A percentile compares a stretch with the other conserved stretches of the same genome.
phyloP scores from a whole-genome alignment of 2,113 vertebrate species.

The Tiliqua scincoides region DNA sequence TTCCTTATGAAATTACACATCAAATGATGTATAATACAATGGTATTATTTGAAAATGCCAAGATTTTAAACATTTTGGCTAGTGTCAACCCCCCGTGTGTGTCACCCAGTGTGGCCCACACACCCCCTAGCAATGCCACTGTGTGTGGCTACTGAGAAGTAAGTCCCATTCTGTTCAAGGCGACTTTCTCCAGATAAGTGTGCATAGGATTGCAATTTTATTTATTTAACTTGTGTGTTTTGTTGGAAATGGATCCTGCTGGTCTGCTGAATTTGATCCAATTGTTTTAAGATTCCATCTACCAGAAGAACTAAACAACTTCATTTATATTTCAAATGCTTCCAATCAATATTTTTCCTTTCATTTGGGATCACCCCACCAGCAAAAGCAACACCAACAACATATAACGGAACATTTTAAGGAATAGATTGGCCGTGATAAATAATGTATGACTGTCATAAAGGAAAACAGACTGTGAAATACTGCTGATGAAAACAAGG shows the following conservation, averaged over 20 bases:
- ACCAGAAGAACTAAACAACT: slow-evolving; percentile 66
- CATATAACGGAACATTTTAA: slow-evolving; percentile 68
- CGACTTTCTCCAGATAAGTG: too few relatives aligned
- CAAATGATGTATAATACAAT: too few relatives aligned
- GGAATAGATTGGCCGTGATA: slow-evolving; percentile 58
- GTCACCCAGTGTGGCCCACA: too few relatives aligned
- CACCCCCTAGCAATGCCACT: too few relatives aligned
- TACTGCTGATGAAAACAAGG: slow-evolving; percentile 62
- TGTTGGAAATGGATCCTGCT: background rate
- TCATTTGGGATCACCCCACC: slow-evolving; percentile 57
- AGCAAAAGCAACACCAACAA: slow-evolving; percentile 48
- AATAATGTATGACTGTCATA: slow-evolving; percentile 71
- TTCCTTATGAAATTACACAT: too few relatives aligned
- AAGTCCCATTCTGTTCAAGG: too few relatives aligned
- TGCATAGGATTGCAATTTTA: too few relatives aligned
- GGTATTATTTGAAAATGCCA: too few relatives aligned
- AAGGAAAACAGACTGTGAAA: slow-evolving; percentile 64
- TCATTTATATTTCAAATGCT: slow-evolving; percentile 82
- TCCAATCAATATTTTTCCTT: slow-evolving; percentile 77
- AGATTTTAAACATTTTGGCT: too few relatives aligned
- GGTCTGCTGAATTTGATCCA: slow-evolving; percentile 41
- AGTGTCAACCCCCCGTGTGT: too few relatives aligned
- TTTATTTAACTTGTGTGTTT: background rate
- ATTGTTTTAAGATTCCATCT: slow-evolving; percentile 52
- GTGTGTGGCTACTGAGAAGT: too few relatives aligned